Base-by-base conservation (phyloP, 2,888 invertebrate genomes). In the Scaptomyza polygonia region DNA sequence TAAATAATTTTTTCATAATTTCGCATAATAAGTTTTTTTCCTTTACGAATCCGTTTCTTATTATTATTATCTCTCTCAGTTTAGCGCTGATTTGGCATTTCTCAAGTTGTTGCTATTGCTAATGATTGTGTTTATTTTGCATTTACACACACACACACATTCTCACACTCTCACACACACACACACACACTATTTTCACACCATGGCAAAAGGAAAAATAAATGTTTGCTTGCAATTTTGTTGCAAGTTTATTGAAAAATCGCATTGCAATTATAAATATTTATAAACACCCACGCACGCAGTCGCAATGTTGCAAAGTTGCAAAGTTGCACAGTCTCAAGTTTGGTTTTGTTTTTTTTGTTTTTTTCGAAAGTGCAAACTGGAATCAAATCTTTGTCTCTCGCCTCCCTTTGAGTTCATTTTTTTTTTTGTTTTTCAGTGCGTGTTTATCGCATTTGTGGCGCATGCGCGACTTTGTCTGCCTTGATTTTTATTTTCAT, bases 181-280 rank as follows among this genome's bases (percentile, higher is more conserved):
- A 30, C 40, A 9, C 42, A 27, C 32, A 44, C 36, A n/a, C n/a
- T n/a, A n/a, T 53, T 61, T 74, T 68, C 63, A 66, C 72, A 66
- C 77, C 40, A 52, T 7, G 1, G 4, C 14, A 11, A 11, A 34
- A 6, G 5, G 1, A 14, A 45, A 47, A 29, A 47, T 18, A 42
- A 51, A 55, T 54, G 52, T 53, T 53, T n/a, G 54, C 52, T 61
- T 64, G 67, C 83, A 81, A 69, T 64, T 85, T 86, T 75, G 79
- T 70, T 56, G 72, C 80, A 63, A 73, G 55, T 55, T 59, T 77
- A 72, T 72, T 72, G 72, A 77, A 72, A 72, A 72, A 77, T 73
- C 62, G 72, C 63, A 67, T 36, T 56, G 68, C 67, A 66, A 83
- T 83, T 79, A 83, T 86, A 79, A 86, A 83, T 79, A 86, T 83